Evolutionary conservation across 2,888 invertebrate species (phyloP).

Genomic region (Terebella lapidaria): DNA sequence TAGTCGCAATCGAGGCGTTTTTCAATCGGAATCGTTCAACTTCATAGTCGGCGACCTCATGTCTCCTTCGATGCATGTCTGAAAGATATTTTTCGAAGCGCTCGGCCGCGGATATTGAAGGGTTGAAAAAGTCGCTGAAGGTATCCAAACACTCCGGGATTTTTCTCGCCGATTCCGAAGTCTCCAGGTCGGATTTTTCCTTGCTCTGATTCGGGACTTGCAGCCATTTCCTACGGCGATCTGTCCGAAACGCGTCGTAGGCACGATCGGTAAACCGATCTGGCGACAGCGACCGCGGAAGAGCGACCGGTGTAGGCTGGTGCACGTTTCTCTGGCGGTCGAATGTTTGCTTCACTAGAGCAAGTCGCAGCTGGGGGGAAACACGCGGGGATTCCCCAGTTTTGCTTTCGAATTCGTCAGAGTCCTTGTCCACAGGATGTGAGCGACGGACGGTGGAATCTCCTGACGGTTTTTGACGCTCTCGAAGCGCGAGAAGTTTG

Average conservation of each 20-base stretch:
- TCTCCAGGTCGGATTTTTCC: not conserved
- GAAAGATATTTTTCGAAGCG: constrained; percentile 16
- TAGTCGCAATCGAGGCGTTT: no score
- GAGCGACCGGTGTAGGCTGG: not conserved
- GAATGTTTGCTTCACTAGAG: not conserved
- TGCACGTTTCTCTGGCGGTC: not conserved
- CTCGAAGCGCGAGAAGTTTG: not conserved
- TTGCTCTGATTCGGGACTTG: not conserved
- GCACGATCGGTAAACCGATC: not conserved
- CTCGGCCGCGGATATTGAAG: constrained; percentile 13
- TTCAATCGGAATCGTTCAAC: no score
- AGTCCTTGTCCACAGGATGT: no score
- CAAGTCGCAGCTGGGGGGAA: not conserved
- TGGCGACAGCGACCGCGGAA: not conserved
- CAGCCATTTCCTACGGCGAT: not conserved
- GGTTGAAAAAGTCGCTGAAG: constrained; percentile 18
- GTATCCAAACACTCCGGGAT: constrained; percentile 15
- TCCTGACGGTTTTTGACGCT: not conserved
- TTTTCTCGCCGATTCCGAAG: not conserved
- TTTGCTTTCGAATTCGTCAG: not conserved
- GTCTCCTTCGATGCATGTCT: constrained; percentile 8
- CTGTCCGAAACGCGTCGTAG: not conserved
- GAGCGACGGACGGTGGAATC: not conserved
- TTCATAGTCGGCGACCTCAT: not conserved
- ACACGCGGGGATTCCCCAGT: not conserved